These are phyloP conservation scores for Penelope pileata DNA, from an alignment of 2,113 vertebrate genomes.

Conservation along the genomic window DNA sequence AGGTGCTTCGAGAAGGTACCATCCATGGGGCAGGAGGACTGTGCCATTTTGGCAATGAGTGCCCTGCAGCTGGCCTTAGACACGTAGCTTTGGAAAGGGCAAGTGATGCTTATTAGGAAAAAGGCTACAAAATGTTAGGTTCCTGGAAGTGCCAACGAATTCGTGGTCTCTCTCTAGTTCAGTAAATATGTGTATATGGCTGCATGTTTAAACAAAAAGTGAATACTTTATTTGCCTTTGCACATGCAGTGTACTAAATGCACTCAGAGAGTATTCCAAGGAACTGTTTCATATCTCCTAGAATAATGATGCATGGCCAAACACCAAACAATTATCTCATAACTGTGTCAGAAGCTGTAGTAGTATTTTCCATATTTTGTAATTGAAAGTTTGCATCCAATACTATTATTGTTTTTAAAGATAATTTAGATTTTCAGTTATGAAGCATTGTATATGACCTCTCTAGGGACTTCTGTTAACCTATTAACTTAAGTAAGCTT, in stretches of 20 bases:
- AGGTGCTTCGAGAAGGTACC: fast-evolving
- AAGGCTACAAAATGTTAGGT: not conserved
- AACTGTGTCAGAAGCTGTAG: not conserved
- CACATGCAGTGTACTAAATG: not conserved
- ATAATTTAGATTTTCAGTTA: not conserved
- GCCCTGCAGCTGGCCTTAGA: not conserved
- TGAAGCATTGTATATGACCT: not conserved
- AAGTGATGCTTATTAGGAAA: not conserved
- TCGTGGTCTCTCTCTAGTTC: not conserved
- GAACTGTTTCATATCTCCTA: not conserved
- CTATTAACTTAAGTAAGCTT: not conserved
- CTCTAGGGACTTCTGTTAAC: not conserved
- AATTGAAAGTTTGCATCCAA: not conserved
- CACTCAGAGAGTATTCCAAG: not conserved
- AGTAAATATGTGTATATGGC: not conserved
- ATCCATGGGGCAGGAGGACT: not conserved
- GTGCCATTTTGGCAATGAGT: fast-evolving
- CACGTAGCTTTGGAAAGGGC: not conserved
- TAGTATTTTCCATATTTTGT: not conserved
- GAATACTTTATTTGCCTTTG: not conserved
- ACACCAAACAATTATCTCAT: not conserved
- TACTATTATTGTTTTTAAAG: not conserved
- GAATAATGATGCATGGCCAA: not conserved
- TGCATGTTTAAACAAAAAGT: not conserved
- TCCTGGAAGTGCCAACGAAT: not conserved